Percentiles rank a stretch among this genome's conserved stretches.
phyloP scores from a whole-genome alignment of 2,888 invertebrate genomes.

The Acronicta leporina region DNA sequence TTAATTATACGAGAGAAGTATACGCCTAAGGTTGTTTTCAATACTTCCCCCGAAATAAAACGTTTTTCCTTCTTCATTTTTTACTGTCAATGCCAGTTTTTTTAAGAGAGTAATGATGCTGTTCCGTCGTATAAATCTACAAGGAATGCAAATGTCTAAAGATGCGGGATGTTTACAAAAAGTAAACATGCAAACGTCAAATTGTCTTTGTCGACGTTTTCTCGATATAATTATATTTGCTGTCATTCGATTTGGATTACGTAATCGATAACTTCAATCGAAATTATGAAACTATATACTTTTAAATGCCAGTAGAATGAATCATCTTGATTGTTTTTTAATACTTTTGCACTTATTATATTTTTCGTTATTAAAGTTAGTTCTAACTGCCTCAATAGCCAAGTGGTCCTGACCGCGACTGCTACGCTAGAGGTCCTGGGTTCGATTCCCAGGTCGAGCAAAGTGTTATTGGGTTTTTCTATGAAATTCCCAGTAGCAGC shows the following conservation, averaged over 20 bases:
- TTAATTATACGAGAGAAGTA: slow-evolving; percentile 58
- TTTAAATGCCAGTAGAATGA: background rate
- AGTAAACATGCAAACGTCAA: background rate
- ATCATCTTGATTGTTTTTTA: too few species aligned
- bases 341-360: too few species aligned
- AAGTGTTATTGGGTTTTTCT: too few species aligned
- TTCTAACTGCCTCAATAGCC: background rate
- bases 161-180: slow-evolving; percentile 20
- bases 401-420: too few species aligned
- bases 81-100: slow-evolving; percentile 52
- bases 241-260: slow-evolving; percentile 11
- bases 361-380: background rate
- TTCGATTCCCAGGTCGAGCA: too few species aligned
- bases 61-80: slow-evolving; percentile 49
- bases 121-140: slow-evolving; percentile 43
- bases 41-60: slow-evolving; percentile 51
- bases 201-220: slow-evolving; percentile 11
- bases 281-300: background rate
- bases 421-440: too few species aligned
- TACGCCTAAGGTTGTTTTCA: slow-evolving; percentile 51
- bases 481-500: too few species aligned
- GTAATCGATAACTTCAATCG: slow-evolving; percentile 10
- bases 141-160: slow-evolving; percentile 36
- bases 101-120: slow-evolving; percentile 54
- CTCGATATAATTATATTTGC: slow-evolving; percentile 18